Conservation (phyloP, 92 coral and sea anemone genomes). For the Nematostella vectensis region DNA sequence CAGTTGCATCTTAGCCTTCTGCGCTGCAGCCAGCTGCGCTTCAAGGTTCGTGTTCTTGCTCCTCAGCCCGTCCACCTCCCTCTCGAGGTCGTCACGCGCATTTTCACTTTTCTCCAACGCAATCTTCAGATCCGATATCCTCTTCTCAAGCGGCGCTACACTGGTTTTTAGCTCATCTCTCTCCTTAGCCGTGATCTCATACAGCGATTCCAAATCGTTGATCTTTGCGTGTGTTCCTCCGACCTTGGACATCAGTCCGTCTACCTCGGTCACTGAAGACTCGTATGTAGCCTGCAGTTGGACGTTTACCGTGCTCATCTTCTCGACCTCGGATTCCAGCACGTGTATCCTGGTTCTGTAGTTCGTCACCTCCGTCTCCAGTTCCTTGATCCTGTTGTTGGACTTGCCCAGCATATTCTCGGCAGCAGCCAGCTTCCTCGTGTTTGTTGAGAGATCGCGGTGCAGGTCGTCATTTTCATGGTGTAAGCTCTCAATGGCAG, state of each 20-base stretch:
- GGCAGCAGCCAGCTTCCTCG: constrained; percentile 63
- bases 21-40: constrained; percentile 70
- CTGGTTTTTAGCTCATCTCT: constrained; percentile 87
- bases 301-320: constrained; percentile 41
- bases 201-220: constrained; percentile 84
- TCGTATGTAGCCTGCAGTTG: constrained; percentile 74
- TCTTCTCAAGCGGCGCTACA: constrained; percentile 78
- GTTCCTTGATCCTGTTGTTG: constrained; percentile 63
- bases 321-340: constrained; percentile 73
- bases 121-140: constrained; percentile 64
- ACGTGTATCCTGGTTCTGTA: constrained; percentile 64
- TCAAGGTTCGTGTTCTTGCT: constrained; percentile 74
- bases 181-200: constrained; percentile 77
- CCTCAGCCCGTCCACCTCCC: constrained; percentile 60
- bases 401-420: constrained; percentile 61
- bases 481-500: constrained; percentile 63
- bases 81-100: constrained; percentile 81
- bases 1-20: constrained; percentile 70
- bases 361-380: constrained; percentile 72
- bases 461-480: constrained; percentile 72
- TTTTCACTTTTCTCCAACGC: constrained; percentile 84
- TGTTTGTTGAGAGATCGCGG: constrained; percentile 62
- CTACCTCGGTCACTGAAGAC: constrained; percentile 77
- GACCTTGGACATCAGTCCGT: constrained; percentile 68
- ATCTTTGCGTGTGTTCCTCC: constrained; percentile 77